Conservation (phyloP, 2,113 vertebrate species). For the Miniopterus natalensis region DNA sequence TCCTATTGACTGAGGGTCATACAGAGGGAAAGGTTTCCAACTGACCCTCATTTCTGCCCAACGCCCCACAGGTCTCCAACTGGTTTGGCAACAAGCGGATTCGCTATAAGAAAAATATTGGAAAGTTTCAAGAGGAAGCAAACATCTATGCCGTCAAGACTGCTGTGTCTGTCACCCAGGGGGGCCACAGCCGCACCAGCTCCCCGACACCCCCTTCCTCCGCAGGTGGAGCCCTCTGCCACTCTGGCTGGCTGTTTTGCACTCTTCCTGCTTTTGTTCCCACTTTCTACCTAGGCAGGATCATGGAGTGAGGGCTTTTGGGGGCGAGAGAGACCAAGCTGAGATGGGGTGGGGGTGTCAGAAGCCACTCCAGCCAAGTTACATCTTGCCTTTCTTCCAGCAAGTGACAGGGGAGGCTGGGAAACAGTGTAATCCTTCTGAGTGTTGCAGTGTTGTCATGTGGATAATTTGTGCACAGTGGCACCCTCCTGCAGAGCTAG, state of each 20-base stretch:
- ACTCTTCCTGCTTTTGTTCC: slow-evolving; percentile 64
- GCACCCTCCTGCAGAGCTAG: background rate
- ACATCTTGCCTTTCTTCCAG: background rate
- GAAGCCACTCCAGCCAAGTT: background rate
- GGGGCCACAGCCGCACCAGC: slow-evolving; percentile 89
- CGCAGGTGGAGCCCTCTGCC: slow-evolving; percentile 86
- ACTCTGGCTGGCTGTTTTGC: background rate
- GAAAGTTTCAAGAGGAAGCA: slow-evolving; percentile 96
- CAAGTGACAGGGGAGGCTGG: background rate
- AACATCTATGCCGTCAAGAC: slow-evolving; percentile 97
- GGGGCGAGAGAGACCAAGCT: slow-evolving; percentile 10
- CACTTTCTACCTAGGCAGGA: slow-evolving; percentile 12
- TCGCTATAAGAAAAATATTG: slow-evolving; percentile 96
- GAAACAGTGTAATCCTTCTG: background rate
- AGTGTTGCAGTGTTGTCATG: background rate
- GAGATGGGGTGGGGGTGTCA: background rate
- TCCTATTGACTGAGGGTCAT: background rate
- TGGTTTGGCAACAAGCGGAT: slow-evolving; percentile 98
- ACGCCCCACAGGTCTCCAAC: slow-evolving; percentile 92
- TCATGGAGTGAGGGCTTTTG: background rate
- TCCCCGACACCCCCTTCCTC: slow-evolving; percentile 91
- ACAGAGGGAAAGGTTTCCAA: background rate
- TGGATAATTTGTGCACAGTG: background rate
- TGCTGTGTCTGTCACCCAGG: slow-evolving; percentile 91
- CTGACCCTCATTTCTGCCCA: slow-evolving; percentile 13